Evolutionary conservation across 92 coral and sea anemone species (phyloP).

Genomic region (Palythoa heliodiscus): DNA sequence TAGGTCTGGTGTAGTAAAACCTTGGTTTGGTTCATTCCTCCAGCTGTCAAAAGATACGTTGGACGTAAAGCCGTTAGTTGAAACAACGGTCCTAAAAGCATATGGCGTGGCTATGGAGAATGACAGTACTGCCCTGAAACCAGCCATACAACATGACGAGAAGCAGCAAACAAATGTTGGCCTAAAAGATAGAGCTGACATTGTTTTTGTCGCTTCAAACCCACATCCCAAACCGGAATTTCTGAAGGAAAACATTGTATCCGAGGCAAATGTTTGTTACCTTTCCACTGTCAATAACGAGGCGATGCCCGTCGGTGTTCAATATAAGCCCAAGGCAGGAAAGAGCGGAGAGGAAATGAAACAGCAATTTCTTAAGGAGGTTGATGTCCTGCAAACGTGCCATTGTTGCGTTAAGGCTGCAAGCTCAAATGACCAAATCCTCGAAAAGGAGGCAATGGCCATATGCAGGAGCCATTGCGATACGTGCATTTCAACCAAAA

Average conservation of each 20-base stretch:
- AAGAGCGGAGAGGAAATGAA: conserved; percentile 59
- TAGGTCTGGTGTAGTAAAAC: conserved; percentile 50
- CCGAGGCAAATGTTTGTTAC: conserved; percentile 56
- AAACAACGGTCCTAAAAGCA: conserved; percentile 37
- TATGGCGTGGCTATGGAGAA: conserved; percentile 53
- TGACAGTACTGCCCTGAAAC: conserved; percentile 57
- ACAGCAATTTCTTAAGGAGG: conserved; percentile 56
- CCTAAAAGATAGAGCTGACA: conserved; percentile 48
- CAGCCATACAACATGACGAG: conserved; percentile 53
- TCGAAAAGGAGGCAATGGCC: conserved; percentile 46
- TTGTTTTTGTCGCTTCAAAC: conserved; percentile 40
- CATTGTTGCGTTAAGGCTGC: conserved; percentile 49
- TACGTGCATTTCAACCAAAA: conserved; percentile 30
- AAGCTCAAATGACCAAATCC: conserved; percentile 40
- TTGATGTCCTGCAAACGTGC: conserved; percentile 50
- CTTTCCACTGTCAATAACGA: conserved; percentile 52
- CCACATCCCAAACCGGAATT: conserved; percentile 55
- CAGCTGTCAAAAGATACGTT: conserved; percentile 43
- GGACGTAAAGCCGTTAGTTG: conserved; percentile 48
- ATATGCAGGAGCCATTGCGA: conserved; percentile 41
- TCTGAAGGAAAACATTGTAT: conserved; percentile 43
- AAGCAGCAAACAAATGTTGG: conserved; percentile 50
- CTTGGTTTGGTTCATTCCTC: conserved; percentile 55
- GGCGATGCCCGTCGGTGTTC: conserved; percentile 62
- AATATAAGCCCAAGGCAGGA: conserved; percentile 56